Conservation (phyloP, 2,888 invertebrate species). For the Mesorhabditis belari region DNA sequence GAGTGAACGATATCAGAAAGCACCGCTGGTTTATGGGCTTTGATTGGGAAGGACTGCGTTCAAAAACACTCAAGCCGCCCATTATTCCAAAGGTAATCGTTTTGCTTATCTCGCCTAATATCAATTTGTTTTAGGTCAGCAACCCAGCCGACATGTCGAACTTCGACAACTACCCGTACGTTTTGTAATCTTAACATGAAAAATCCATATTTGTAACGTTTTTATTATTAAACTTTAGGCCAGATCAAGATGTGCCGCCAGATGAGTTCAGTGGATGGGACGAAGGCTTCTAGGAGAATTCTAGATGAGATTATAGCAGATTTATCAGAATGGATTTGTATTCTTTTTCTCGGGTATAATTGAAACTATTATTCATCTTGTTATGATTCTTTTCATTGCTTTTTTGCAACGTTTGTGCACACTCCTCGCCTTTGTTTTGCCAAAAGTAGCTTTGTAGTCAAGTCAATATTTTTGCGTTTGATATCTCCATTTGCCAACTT, state of each 20-base stretch:
- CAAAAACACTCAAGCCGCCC: slow-evolving; percentile 65
- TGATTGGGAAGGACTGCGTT: slow-evolving; percentile 75
- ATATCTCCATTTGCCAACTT: too few species aligned
- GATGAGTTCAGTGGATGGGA: slow-evolving; percentile 88
- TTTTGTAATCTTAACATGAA: too few species aligned
- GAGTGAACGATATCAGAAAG: slow-evolving; percentile 72
- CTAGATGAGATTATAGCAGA: background rate
- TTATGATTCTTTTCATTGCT: background rate
- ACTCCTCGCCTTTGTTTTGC: too few species aligned
- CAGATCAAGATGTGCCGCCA: slow-evolving; percentile 73
- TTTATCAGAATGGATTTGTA: background rate
- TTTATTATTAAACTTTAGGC: too few species aligned
- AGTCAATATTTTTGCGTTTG: too few species aligned
- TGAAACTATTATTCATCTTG: background rate
- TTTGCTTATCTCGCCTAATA: slow-evolving; percentile 58
- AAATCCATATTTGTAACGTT: too few species aligned
- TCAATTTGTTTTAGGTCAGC: slow-evolving; percentile 57
- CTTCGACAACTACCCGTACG: slow-evolving; percentile 79
- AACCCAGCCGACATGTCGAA: slow-evolving; percentile 72
- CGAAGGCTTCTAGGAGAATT: slow-evolving; percentile 65
- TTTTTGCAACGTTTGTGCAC: too few species aligned
- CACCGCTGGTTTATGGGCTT: slow-evolving; percentile 75
- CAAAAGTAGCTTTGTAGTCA: too few species aligned
- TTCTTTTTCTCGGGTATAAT: background rate
- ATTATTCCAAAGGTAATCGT: slow-evolving; percentile 58